phyloP scores from a whole-genome alignment of 2,113 vertebrate genomes.

The Corvus moneduloides region DNA sequence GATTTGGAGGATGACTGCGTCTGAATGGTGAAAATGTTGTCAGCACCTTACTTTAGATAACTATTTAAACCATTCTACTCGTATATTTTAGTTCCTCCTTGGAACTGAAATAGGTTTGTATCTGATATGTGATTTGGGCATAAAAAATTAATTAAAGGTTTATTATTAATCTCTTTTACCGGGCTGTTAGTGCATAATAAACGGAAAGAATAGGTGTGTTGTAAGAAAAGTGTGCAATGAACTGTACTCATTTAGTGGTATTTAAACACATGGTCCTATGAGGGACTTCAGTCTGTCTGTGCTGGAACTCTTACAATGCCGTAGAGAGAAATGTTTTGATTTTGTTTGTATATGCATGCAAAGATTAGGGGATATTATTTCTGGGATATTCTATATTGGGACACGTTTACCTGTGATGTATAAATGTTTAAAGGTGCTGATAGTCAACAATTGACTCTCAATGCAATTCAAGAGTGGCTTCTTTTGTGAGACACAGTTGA shows the following conservation, averaged over 20 bases:
- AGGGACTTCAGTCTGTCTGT: rapidly evolving
- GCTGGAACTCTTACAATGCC: neutral
- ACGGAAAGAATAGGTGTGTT: neutral
- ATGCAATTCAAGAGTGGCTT: neutral
- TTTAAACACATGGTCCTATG: neutral
- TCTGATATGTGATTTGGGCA: neutral
- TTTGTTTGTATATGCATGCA: neutral
- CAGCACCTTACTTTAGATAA: neutral
- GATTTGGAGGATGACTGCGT: neutral
- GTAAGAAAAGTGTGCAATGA: neutral
- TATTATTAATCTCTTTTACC: neutral
- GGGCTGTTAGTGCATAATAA: neutral
- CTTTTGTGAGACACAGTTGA: neutral
- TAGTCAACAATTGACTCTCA: neutral
- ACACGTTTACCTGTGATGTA: neutral
- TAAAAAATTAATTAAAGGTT: neutral
- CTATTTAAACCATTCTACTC: neutral
- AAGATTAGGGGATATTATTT: neutral
- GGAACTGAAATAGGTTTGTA: neutral
- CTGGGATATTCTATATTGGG: neutral
- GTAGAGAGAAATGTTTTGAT: neutral
- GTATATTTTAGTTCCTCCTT: neutral
- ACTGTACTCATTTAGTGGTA: neutral
- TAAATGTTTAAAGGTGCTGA: neutral
- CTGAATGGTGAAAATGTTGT: neutral